Evolutionary conservation across 1,140 invertebrate species (phyloP), one percentile per base, ranked within the genome.

Genomic region (Glossosoma conforme): DNA sequence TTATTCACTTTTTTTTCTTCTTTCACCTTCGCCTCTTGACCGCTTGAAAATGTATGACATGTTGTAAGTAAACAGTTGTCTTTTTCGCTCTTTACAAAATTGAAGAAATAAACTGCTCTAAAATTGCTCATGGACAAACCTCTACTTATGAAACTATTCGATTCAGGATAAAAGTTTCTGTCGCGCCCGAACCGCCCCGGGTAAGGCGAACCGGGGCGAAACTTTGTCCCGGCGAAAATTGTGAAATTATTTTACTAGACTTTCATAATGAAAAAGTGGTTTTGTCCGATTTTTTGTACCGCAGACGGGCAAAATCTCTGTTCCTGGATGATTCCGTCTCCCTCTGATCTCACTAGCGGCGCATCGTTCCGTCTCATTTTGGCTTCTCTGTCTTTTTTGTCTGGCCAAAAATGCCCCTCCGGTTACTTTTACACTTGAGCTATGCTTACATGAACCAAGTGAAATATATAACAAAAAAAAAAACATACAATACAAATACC

Each of bases 191-290:
- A n/a, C n/a, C n/a, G n/a, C 32, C 32, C 11, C 3, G 15, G 32
- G 15, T 15, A 33, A 13, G 32, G n/a, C n/a, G 15, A 33, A 11
- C 3, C n/a, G 3, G 32, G 11, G 32, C 32, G 15, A 33, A 33
- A 33, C 32, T 33, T 33, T 33, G 32, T 33, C 15, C 32, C 32
- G 11, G 32, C 44, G 19, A 19, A 14, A 45, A 45, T 20, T 18
- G 44, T n/a, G 18, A 44, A 45, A 45, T 45, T 45, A 45, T 45
- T 45, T 45, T 35, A 45, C 21, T 45, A 33, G 28, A 44, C 25
- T 35, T 18, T 45, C 44, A 35, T 45, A 45, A 20, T 45, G 44
- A 45, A 35, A 45, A 35, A 45, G 18, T 15, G 25, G 18, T 28
- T 20, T 32, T 33, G 32, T 33, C 1, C 32, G 25, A 18, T 19